Evolutionary conservation across 2,797 vertebrate genomes (phyloP).

Genomic region (Enteromius fasciolatus): DNA sequence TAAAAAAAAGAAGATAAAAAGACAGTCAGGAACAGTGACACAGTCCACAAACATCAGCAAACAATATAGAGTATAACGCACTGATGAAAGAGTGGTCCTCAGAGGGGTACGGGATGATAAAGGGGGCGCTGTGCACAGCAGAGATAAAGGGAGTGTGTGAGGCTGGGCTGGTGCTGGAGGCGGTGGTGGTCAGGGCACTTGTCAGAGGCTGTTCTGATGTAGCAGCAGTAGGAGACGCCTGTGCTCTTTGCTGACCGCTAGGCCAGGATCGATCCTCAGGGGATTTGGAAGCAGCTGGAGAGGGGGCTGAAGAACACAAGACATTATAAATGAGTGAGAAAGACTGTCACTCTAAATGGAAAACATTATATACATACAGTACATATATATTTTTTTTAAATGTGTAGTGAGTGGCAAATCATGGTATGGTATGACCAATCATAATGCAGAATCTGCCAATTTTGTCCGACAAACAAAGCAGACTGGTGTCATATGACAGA

Average conservation of each 20-base stretch:
- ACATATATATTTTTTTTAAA: no score
- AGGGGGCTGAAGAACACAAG: constrained; percentile 47
- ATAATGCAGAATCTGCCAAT: no score
- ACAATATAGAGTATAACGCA: constrained; percentile 66
- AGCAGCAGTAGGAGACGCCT: constrained; percentile 22
- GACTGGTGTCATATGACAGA: no score
- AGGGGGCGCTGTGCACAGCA: constrained; percentile 65
- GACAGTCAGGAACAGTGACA: background rate
- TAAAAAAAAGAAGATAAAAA: constrained; percentile 30
- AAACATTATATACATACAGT: background rate
- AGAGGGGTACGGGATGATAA: constrained; percentile 70
- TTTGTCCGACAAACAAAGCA: no score
- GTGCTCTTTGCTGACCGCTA: constrained; percentile 31
- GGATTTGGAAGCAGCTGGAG: constrained; percentile 44
- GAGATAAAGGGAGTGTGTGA: constrained; percentile 55
- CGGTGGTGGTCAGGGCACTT: constrained; percentile 29
- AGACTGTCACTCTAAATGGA: background rate
- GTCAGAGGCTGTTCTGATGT: constrained; percentile 51
- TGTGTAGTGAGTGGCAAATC: no score
- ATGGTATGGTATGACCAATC: no score
- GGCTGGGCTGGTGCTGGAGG: constrained; percentile 43
- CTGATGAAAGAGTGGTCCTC: constrained; percentile 79
- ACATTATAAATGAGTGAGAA: background rate
- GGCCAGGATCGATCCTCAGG: constrained; percentile 40
- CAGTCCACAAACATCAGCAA: background rate